Base-by-base conservation (phyloP, 2,888 invertebrate genomes). In the Kryphioiulus occultus region DNA sequence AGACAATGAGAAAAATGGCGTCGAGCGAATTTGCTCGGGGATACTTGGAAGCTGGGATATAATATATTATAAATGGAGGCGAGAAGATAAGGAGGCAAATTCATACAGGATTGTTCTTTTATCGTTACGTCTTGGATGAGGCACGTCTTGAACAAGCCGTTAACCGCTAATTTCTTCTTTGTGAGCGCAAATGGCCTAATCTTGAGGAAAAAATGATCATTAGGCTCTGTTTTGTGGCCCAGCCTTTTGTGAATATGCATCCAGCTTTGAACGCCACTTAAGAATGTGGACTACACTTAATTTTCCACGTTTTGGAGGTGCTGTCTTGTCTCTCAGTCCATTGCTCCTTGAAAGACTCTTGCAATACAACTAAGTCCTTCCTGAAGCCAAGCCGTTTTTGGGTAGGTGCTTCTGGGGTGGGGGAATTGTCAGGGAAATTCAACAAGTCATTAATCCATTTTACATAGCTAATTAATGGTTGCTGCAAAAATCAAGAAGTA, bases 141-240 rank as follows among this genome's bases (percentile, higher is more conserved):
- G 68, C 68, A 68, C 68, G 68, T 68, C 68, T 68, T n/a, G 68
- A 68, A 68, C 68, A 26, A 68, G 68, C 68, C 68, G 68, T 68
- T 68, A 68, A 68, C 68, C 68, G 68, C 68, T 68, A 68, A 68
- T 68, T 68, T 68, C 26, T 22, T 68, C 68, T 68, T 68, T 68
- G 68, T 68, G 68, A 7, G 68, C 22, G 68, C 68, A 68, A 68
- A 68, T 68, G 68, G 68, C 68, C 68, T 26, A 68, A 68, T 68
- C 68, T 22, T 9, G 68, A 68, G 59, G 59, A 68, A 68, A 68
- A 68, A 68, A 68, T 68, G 22, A 68, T 22, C 68, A 12, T 68
- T 68, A 68, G 68, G 26, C 68, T 17, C 10, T 68, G 53, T 53
- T 68, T 19, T 68, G 68, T 9, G 68, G 68, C 26, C 68, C 68